Evolutionary conservation across 2,113 vertebrate species (phyloP).

Genomic region (Ailurus styani): DNA sequence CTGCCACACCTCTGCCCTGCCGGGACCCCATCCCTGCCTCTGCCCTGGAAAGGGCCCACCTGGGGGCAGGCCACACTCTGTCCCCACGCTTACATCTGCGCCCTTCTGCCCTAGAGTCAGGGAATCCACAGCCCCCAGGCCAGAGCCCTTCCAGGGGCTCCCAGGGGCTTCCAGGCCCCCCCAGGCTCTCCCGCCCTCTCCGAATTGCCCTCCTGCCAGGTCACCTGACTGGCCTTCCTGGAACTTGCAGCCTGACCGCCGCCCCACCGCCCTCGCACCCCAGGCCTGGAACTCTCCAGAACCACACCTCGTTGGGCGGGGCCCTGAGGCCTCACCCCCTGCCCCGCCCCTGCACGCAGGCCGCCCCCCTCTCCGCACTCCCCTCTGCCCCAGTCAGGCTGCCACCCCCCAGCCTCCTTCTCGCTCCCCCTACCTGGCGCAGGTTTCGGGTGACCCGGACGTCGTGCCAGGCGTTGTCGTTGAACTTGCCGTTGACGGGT

Average conservation of each 20-base stretch:
- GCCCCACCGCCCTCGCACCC: neutral
- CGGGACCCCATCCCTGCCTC: neutral
- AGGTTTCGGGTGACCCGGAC: conserved; percentile 95
- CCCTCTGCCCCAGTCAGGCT: neutral
- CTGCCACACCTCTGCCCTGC: neutral
- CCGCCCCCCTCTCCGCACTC: neutral
- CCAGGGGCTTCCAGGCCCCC: neutral
- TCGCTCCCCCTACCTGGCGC: conserved; percentile 90
- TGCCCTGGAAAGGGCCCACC: neutral
- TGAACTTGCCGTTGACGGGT: conserved; percentile 93
- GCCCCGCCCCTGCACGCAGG: neutral
- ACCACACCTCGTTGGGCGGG: neutral
- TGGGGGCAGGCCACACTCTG: neutral
- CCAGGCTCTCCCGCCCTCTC: neutral
- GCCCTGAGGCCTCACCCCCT: neutral
- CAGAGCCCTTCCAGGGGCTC: neutral
- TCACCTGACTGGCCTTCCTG: neutral
- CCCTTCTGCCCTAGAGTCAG: neutral
- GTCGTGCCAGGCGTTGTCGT: conserved; percentile 94
- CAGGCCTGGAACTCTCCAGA: neutral
- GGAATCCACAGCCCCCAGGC: neutral
- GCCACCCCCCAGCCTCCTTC: neutral
- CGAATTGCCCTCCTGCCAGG: neutral
- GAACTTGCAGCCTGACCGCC: neutral
- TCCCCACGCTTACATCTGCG: neutral